Base-by-base conservation (phyloP, 92 coral and sea anemone species). In the Porites evermanni region DNA sequence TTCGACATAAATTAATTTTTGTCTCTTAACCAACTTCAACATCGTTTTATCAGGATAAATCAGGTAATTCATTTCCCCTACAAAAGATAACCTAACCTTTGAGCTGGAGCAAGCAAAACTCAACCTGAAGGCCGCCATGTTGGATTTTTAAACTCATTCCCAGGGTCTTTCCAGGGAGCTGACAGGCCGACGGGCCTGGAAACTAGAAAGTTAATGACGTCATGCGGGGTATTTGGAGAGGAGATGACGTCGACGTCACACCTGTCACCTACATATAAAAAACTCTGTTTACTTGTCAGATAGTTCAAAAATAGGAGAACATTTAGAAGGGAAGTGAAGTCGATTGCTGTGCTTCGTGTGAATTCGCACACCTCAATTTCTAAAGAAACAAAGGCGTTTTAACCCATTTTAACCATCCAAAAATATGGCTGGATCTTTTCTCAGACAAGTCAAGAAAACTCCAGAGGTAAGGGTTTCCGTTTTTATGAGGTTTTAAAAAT, bases 71-170 rank as follows among this genome's bases (percentile, higher is more conserved):
- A 21, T 44, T 10, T 51, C 59, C 60, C 52, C 69, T 2, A 69
- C 12, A 12, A 60, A 80, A n/a, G 32, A 61, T 8, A 23, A 75
- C 20, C 77, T 75, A 65, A 88, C 81, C 83, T 82, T 64, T 1
- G 19, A 19, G 72, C 87, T 38, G 53, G 63, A 17, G 6, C 44
- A 66, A n/a, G 78, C 24, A 47, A 81, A 64, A 11, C 12, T 14
- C 16, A 65, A 70, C 26, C 66, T 73, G 16, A 21, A 2, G 65
- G 87, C 93, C 88, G 93, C 93, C 93, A 90, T 90, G 67, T 90
- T 86, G 75, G 23, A 47, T 61, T 65, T 9, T 54, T 13, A 54
- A 54, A 11, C 4, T 56, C 61, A 14, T 56, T 56, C 61, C 61
- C 61, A 56, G 61, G 61, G 61, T 11, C 61, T 21, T 21, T 21